A percentile compares a stretch with the other conserved stretches of the same genome.
phyloP scores from a whole-genome alignment of 2,888 invertebrate genomes.

The Drosophila prostipennis region DNA sequence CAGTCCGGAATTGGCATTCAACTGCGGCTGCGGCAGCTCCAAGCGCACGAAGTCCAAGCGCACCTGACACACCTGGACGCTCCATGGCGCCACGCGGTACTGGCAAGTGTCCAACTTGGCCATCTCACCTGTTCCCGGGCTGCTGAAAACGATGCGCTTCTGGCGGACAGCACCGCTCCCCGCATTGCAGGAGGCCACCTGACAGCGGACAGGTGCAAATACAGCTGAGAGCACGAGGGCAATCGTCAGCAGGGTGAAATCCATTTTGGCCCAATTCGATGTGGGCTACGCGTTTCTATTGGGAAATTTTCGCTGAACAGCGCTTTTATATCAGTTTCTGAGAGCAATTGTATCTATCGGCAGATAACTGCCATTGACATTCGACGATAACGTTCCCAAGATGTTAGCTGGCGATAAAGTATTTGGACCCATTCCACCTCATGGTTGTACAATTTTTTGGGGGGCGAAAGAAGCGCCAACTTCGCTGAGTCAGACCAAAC shows the following conservation, averaged over 20 bases:
- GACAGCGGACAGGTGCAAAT: slow-evolving; percentile 30
- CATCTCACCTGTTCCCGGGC: slow-evolving; percentile 57
- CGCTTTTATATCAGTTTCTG: slow-evolving; percentile 46
- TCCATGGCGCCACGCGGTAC: slow-evolving; percentile 74
- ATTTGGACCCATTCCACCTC: slow-evolving; percentile 1
- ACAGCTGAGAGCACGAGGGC: slow-evolving; percentile 9
- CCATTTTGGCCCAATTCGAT: slow-evolving; percentile 43
- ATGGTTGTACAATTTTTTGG: slow-evolving; percentile 21
- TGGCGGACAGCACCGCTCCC: slow-evolving; percentile 53
- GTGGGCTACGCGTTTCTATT: slow-evolving; percentile 38
- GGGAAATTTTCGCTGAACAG: slow-evolving; percentile 26
- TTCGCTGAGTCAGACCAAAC: not conserved
- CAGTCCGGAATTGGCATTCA: slow-evolving; percentile 51
- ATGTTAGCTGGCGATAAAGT: slow-evolving; percentile 23
- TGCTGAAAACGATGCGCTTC: slow-evolving; percentile 80
- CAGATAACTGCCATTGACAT: slow-evolving; percentile 63
- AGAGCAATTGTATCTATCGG: slow-evolving; percentile 14
- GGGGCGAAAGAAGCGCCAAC: not conserved
- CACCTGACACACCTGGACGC: slow-evolving; percentile 76
- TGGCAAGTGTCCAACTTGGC: slow-evolving; percentile 61
- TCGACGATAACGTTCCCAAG: slow-evolving; percentile 28
- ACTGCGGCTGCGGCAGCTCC: slow-evolving; percentile 74
- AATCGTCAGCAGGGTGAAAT: slow-evolving; percentile 23
- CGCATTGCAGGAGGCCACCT: slow-evolving; percentile 74
- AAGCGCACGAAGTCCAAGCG: slow-evolving; percentile 78